phyloP scores from a whole-genome alignment of 2,888 invertebrate genomes.

The Harpagoxenus sublaevis region DNA sequence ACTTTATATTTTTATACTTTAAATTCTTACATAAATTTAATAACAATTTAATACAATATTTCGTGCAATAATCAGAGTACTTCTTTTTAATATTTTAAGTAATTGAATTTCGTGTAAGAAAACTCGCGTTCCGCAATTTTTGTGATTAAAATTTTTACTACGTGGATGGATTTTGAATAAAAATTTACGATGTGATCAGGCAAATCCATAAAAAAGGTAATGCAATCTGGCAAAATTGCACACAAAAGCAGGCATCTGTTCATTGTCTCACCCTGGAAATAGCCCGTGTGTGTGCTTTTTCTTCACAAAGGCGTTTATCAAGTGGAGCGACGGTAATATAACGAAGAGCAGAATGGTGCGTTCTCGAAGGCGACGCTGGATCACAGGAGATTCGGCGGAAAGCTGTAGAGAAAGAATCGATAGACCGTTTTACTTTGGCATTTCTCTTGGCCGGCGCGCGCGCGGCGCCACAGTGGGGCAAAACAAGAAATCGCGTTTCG shows the following conservation, averaged over 20 bases:
- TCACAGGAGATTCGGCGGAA: constrained; percentile 52
- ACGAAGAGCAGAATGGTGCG: constrained; percentile 47
- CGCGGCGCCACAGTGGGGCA: too few species aligned
- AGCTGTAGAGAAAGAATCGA: constrained; percentile 29
- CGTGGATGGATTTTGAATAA: constrained; percentile 21
- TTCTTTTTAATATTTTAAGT: background rate
- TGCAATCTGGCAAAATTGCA: constrained; percentile 17
- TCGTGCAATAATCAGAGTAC: background rate
- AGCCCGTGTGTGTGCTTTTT: background rate
- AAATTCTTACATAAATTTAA: background rate
- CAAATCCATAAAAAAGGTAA: constrained; percentile 16
- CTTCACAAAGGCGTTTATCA: constrained; percentile 41
- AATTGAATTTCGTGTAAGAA: constrained; percentile 2
- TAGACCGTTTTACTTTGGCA: constrained; percentile 43
- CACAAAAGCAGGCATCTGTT: constrained; percentile 34
- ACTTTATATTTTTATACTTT: background rate
- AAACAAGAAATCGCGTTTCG: too few species aligned
- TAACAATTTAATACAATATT: background rate
- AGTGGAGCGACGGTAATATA: constrained; percentile 50
- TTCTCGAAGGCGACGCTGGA: constrained; percentile 42
- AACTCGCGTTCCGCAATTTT: background rate
- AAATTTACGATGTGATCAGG: constrained; percentile 21
- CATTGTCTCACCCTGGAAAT: constrained; percentile 21
- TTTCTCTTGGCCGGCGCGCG: constrained; percentile 35
- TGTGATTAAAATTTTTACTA: constrained; percentile 24